phyloP scores from a whole-genome alignment of 2,888 invertebrate genomes.

The Platycnemis pennipes region DNA sequence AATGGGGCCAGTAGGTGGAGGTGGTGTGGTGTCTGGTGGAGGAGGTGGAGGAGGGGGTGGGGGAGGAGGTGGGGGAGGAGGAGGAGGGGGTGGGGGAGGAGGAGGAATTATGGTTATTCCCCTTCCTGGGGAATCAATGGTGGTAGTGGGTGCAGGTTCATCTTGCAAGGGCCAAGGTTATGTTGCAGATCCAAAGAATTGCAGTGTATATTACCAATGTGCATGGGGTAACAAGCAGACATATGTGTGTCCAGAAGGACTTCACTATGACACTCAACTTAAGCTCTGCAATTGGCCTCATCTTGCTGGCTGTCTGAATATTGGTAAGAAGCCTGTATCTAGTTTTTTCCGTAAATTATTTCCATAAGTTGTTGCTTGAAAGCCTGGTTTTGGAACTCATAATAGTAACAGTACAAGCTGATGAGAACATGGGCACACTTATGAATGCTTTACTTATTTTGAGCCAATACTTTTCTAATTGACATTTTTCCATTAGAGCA shows the following conservation, averaged over 20 bases:
- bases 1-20: not conserved
- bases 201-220: constrained; percentile 76
- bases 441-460: too few relatives aligned
- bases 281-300: constrained; percentile 77
- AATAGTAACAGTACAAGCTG: too few relatives aligned
- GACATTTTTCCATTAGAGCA: too few relatives aligned
- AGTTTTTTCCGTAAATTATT: too few relatives aligned
- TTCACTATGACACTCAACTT: constrained; percentile 75
- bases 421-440: too few relatives aligned
- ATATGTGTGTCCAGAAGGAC: constrained; percentile 76
- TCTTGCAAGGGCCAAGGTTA: constrained; percentile 74
- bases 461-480: too few relatives aligned
- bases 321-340: constrained; percentile 34
- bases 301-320: constrained; percentile 74
- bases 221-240: constrained; percentile 74
- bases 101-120: constrained; percentile 50
- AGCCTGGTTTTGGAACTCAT: too few relatives aligned
- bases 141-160: constrained; percentile 45
- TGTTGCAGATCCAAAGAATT: constrained; percentile 74
- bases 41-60: constrained; percentile 11
- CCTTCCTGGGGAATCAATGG: constrained; percentile 61
- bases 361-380: too few relatives aligned
- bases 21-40: not conserved
- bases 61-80: too few relatives aligned
- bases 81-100: constrained; percentile 10